Evolutionary conservation across 2,113 vertebrate species (phyloP), one percentile per base, ranked within the genome.

Genomic region (Eretmochelys imbricata): DNA sequence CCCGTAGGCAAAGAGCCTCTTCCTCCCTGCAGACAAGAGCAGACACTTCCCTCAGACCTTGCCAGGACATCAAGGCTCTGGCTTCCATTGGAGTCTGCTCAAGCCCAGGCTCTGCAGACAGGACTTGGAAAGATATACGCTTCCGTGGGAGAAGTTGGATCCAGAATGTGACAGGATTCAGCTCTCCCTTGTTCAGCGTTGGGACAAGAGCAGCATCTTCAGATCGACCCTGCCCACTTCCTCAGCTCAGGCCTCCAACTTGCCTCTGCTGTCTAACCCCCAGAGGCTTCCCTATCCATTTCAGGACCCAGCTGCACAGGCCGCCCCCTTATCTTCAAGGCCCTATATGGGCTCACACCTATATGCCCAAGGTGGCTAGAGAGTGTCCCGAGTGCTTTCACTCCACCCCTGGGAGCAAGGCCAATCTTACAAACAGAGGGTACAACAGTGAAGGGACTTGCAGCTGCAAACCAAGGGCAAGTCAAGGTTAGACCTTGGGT

Each of bases 21-120:
- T 94, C 48, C 51, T 53, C 69, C 59, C 97, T 98, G 84, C 2
- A 6, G 79, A 80, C 24, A 93, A 51, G 1, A 51, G 5, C 55
- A 35, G 25, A 24, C 42, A 62, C 93, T 94, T 93, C 90, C 90
- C 93, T 82, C 87, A 84, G 48, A 90, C 35, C 85, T 94, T 80
- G 46, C 55, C n/a, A 46, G 57, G 62, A 62, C 82, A 46, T 48
- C n/a, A 46, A 50, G 62, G 72, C 50, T 89, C 49, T 69, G 62
- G 22, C 35, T 75, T 42, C n/a, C n/a, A 75, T 8, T 5, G 2
- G 48, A 13, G 49, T 38, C 46, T 22, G 29, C 49, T 17, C 46
- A 80, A 10, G 48, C 62, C 62, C 62, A 65, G 14, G 31, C 31
- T 65, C 31, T 14, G 31, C 13, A 35, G 31, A 9, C 31, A 19